Evolutionary conservation across 2,113 vertebrate genomes (phyloP), one percentile per base, ranked within the genome.

Genomic region (Ivindomyrus marchei): DNA sequence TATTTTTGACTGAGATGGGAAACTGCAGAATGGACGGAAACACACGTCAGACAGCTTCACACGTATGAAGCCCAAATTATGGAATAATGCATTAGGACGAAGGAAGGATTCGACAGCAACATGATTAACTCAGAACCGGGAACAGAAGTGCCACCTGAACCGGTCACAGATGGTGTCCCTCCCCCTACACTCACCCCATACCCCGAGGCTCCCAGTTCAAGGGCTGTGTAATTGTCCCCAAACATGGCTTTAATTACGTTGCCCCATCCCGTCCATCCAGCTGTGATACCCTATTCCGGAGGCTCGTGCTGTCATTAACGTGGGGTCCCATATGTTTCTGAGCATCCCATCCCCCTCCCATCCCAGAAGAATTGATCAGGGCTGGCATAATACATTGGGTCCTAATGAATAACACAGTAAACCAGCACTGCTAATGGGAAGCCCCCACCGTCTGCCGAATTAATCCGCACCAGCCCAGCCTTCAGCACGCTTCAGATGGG

Each of bases 201-300:
- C 93, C 97, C 97, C 94, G 89, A 92, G 89, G 90, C 53, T 88
- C 84, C 90, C 88, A 95, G 96, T 95, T 95, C 96, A 96, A 96
- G 94, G 94, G 95, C 96, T 94, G 96, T 97, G 97, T 99, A 98
- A 98, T 98, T 98, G 98, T 98, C 96, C 95, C 96, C 97, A 95
- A 97, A 99, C 98, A 98, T 89, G 96, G 96, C 91, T 98, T 99
- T 98, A 99, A 99, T 99, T 98, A 98, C 95, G 97, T 97, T 97
- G 97, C 96, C 94, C 91, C 92, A 94, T 95, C 49, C 91, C 95
- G 94, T 95, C 93, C 95, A 94, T 93, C 93, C 24, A 89, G 89
- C 90, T 77, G 92, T 90, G 70, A 90, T 89, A 91, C 92, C 91
- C 85, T 45, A 36, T 62, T 36, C 95, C 96, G 95, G 96, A 97